Evolutionary conservation across 2,888 invertebrate species (phyloP).

Genomic region (Mythimna vitellina): DNA sequence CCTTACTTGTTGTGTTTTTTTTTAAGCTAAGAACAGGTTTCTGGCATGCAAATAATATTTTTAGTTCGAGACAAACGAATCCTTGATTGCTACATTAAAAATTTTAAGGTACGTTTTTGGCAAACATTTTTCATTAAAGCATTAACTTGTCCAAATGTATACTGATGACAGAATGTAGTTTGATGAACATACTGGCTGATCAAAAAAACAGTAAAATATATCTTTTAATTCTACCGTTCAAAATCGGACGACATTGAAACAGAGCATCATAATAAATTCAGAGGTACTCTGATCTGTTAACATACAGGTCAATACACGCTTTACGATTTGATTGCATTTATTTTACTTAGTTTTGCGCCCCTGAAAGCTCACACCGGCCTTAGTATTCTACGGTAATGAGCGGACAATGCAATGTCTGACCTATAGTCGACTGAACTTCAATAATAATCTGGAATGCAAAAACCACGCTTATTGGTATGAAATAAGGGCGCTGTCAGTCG

Average conservation of each 20-base stretch:
- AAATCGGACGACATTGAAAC: neutral
- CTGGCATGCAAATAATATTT: neutral
- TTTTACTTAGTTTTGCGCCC: neutral
- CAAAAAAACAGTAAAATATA: neutral
- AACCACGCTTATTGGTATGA: neutral
- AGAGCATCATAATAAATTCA: neutral
- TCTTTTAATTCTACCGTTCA: neutral
- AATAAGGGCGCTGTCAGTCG: slow-evolving; percentile 6
- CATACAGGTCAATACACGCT: slow-evolving; percentile 13
- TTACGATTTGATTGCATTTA: slow-evolving; percentile 7
- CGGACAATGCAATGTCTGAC: neutral
- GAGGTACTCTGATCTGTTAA: neutral
- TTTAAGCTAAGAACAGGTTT: neutral
- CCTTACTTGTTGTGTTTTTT: slow-evolving; percentile 21
- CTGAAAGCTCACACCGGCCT: neutral
- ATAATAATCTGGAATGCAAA: neutral
- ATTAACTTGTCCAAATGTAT: neutral
- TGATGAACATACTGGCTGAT: neutral
- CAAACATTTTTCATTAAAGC: no score
- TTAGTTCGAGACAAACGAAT: no score
- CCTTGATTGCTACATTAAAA: no score
- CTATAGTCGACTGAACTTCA: neutral
- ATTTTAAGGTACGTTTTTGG: no score
- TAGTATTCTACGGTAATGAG: neutral
- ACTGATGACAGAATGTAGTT: neutral